Evolutionary conservation across 1,140 invertebrate species (phyloP), one percentile per base, ranked within the genome.

Genomic region (Euwallacea similis): DNA sequence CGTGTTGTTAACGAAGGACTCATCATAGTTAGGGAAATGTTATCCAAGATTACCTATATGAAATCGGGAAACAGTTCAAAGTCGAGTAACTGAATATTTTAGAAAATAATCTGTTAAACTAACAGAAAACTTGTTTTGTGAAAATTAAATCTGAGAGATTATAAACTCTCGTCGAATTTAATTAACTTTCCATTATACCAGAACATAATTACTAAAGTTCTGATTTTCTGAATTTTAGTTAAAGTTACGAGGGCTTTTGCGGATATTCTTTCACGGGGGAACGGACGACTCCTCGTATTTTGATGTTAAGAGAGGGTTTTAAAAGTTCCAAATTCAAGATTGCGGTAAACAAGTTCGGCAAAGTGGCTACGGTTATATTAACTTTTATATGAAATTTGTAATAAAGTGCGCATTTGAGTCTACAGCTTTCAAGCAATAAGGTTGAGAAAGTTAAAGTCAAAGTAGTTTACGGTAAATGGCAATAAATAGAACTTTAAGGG

Each of bases 171-270:
- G 56, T 44, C 59, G 59, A 58, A 70, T 63, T 70, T 70, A 70
- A 70, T 70, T 70, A 70, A 70, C 60, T 70, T 60, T 68, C 66
- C 54, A 68, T 68, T 70, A 70, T 62, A 62, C 42, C 60, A 55
- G 43, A 61, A 61, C 42, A 41, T 59, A 68, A 68, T 60, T 68
- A 50, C 66, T 7, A 56, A 66, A 66, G 33, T 63, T 63, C 47
- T 42, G 53, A 44, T 58, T 58, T 47, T 42, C 21, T 33, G 21
- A 33, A 33, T 33, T 33, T 33, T 33, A 33, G 21, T 33, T 56
- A 13, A 56, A 56, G 54, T 56, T 56, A 13, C 54, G 16, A 15
- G 54, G 16, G 16, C 10, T 56, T 15, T 56, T 21, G n/a, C 54
- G 46, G 46, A 50, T 50, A 13, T 50, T 50, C 46, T 50, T 50